Base-by-base conservation (phyloP, 2,888 invertebrate species). In the Perithous albicinctus region DNA sequence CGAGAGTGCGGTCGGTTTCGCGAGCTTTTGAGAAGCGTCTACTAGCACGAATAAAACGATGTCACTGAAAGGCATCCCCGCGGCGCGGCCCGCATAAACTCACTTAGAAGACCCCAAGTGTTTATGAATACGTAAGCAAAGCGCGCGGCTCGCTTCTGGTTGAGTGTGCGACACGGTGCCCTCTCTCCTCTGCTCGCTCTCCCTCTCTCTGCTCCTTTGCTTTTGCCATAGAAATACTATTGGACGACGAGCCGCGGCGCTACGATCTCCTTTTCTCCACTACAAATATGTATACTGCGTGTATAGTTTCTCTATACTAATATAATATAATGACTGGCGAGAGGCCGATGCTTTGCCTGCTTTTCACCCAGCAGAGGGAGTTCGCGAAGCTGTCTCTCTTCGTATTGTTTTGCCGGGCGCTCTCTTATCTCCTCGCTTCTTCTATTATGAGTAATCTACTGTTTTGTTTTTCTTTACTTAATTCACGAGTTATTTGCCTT, bases 81-180 rank as follows among this genome's bases (percentile, higher is more conserved):
- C 61, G 46, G 46, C 23, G 43, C 23, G 43, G 61, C 35, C 66
- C 66, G 76, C 80, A 72, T 80, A 80, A 80, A 80, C 80, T 80
- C 80, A 80, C 80, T 80, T 76, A 76, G 76, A 80, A 66, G 70
- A 76, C 70, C 75, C 72, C 76, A 72, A 80, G 80, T 76, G 80
- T 80, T 80, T 80, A 80, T 80, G 80, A 80, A 80, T 80, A 80
- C 76, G 80, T 80, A 72, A 80, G 76, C 76, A 70, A 76, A 76
- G 64, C 56, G 78, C 66, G 76, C 75, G n/a, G 64, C 66, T 66
- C 69, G 69, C 75, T n/a, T n/a, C n/a, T n/a, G 70, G 75, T 80
- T 80, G 70, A 75, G 69, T 80, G 66, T 76, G 75, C 63, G 63
- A 59, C 20, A 4, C n/a, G n/a, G n/a, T n/a, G n/a, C n/a, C n/a